Base-by-base conservation (phyloP, 2,113 vertebrate genomes). In the Calidris pugnax region DNA sequence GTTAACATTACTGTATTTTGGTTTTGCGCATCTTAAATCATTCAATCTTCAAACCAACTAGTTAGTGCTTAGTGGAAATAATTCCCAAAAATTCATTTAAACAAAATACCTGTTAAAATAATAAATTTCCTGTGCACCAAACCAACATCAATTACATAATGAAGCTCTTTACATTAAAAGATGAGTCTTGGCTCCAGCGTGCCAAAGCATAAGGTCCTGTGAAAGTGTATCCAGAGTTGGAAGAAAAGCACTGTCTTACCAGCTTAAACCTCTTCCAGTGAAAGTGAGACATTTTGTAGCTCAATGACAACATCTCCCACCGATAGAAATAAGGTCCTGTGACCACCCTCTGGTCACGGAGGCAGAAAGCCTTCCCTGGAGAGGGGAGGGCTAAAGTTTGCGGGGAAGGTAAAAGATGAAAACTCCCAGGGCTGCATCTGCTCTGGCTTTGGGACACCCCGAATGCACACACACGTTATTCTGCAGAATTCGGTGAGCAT, bases 121-220 rank as follows among this genome's bases (percentile, higher is more conserved):
- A 47, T 71, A 37, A 7, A 50, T 33, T 74, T 71, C 55, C 32
- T 63, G 32, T 28, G 37, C 60, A 26, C 60, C 73, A 69, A 90
- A 55, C 12, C 1, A 1, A 27, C 33, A 32, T 0, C 6, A 13
- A 17, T 41, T 67, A 7, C 21, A 3, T 22, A 53, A 41, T 0
- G 0, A 48, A 64, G 39, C 35, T 83, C 45, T 83, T 64, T 8
- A 27, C 13, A 2, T 50, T 19, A 33, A 51, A 64, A 76, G 30
- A 14, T 13, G 2, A 37, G 33, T 51, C 3, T 15, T 60, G 14
- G 28, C 55, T 85, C 21, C 37, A 19, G 62, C 60, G 51, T 28
- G 56, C 14, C 39, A 74, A 59, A 83, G 50, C 2, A 0, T 26
- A 39, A 80, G 30, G 19, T 51, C 45, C 37, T 47, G 12, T 33